Conservation (phyloP, 2,113 vertebrate species). For the Anguilla rostrata region DNA sequence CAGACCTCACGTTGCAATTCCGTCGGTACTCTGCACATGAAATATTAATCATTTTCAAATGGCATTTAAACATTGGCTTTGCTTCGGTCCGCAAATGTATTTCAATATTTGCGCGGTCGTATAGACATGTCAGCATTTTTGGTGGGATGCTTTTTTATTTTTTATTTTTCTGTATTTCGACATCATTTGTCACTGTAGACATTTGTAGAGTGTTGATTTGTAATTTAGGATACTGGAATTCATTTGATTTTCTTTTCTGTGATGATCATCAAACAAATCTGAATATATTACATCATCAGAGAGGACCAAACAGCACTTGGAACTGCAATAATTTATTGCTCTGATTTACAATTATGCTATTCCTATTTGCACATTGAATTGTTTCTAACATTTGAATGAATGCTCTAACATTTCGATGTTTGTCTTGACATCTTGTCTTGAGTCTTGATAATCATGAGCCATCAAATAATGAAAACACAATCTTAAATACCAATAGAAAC, state of each 20-base stretch:
- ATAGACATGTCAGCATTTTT: background rate
- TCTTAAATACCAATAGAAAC: too few relatives aligned
- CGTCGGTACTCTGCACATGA: background rate
- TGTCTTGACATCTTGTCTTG: too few relatives aligned
- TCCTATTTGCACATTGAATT: background rate
- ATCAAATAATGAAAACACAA: too few relatives aligned
- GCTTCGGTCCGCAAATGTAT: background rate
- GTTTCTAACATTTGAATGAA: background rate
- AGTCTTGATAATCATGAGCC: too few relatives aligned
- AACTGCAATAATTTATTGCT: background rate
- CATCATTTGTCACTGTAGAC: background rate
- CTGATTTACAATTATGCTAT: background rate
- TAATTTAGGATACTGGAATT: background rate
- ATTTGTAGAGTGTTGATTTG: background rate
- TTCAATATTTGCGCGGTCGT: background rate
- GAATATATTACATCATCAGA: background rate
- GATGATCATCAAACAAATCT: background rate
- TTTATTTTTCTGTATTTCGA: background rate
- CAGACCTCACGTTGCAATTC: constrained; percentile 15
- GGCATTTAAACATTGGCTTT: background rate
- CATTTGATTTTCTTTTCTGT: background rate
- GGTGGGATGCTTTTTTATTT: background rate
- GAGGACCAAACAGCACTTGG: background rate
- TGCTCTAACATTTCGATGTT: too few relatives aligned
- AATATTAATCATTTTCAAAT: constrained; percentile 21